These are phyloP conservation scores for Patella depressa DNA, from an alignment of 2,888 invertebrate species.

Conservation along the genomic window DNA sequence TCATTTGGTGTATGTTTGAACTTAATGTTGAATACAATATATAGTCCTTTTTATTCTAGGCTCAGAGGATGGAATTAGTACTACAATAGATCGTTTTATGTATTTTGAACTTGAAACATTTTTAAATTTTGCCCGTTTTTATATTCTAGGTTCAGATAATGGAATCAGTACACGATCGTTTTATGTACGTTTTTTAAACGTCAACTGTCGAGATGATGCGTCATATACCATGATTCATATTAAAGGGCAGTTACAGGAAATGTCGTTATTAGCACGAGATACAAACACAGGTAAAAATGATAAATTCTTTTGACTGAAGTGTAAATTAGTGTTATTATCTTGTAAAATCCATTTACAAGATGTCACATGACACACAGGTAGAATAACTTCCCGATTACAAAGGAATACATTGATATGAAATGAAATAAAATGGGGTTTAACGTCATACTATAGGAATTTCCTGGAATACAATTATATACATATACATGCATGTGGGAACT, in stretches of 20 bases:
- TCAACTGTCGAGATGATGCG: background rate
- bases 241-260: background rate
- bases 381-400: no score
- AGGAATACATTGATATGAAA: no score
- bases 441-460: no score
- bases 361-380: no score
- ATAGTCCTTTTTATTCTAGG: background rate
- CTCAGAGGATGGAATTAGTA: background rate
- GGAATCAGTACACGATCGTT: background rate
- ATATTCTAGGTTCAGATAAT: background rate
- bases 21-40: background rate
- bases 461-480: no score
- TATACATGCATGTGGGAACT: no score
- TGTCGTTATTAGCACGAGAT: background rate
- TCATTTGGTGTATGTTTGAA: no score
- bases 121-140: background rate
- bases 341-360: no score
- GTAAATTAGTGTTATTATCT: no score
- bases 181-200: background rate
- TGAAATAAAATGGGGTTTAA: no score
- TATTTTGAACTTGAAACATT: background rate
- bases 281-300: background rate
- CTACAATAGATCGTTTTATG: no score
- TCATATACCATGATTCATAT: slow-evolving; percentile 1
- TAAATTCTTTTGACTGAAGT: no score